Evolutionary conservation across 1,140 invertebrate species (phyloP).

Genomic region (Orussus abietinus): DNA sequence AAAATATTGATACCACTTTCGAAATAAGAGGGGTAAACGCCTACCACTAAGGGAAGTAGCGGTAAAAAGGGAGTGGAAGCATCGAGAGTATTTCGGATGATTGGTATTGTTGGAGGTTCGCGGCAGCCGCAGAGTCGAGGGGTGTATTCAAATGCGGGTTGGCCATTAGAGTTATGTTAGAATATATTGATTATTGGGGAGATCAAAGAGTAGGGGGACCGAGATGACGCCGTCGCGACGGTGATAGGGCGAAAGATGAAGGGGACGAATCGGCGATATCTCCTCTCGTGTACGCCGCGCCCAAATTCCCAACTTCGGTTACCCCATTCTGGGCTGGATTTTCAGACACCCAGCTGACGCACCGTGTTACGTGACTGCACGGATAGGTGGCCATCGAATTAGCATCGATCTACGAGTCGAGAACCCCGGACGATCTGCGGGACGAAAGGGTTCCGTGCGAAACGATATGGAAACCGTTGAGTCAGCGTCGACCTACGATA

Average conservation of each 20-base stretch:
- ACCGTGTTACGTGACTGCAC: no score
- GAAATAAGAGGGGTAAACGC: conserved; percentile 36
- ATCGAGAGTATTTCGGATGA: conserved; percentile 45
- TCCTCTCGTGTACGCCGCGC: conserved; percentile 14
- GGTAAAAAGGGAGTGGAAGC: conserved; percentile 19
- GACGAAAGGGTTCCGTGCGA: no score
- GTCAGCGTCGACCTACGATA: no score
- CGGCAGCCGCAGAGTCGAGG: conserved; percentile 33
- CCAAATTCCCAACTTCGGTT: no score
- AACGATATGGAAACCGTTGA: no score
- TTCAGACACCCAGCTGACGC: no score
- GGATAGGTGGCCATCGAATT: no score
- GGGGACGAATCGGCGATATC: conserved; percentile 32
- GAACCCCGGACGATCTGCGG: no score
- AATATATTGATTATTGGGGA: conserved; percentile 56
- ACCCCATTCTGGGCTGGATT: no score
- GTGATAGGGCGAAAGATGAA: conserved; percentile 38
- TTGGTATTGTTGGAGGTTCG: conserved; percentile 48
- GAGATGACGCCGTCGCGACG: conserved; percentile 36
- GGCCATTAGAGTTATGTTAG: conserved; percentile 54
- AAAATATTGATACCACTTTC: conserved; percentile 51
- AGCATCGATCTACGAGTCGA: no score
- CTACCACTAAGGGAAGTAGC: no score
- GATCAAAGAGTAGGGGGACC: conserved; percentile 48
- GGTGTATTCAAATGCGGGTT: conserved; percentile 50